phyloP scores from a whole-genome alignment of 2,888 invertebrate species.

The Drosophila barbarae region DNA sequence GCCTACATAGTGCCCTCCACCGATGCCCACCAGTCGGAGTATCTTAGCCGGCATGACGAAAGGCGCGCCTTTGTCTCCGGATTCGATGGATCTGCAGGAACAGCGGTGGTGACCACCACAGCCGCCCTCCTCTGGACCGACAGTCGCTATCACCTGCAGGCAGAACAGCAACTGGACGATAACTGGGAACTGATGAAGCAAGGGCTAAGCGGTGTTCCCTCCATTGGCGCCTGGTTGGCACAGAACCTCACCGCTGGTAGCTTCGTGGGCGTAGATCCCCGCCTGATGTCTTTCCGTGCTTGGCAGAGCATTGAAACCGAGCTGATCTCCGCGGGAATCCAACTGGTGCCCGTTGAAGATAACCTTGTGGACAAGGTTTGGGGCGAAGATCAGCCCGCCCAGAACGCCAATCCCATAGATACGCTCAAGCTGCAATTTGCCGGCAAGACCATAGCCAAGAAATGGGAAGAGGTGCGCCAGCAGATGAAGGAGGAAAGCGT shows the following conservation, averaged over 20 bases:
- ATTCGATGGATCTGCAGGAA: constrained; percentile 91
- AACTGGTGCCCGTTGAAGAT: constrained; percentile 83
- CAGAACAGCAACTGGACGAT: constrained; percentile 88
- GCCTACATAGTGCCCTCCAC: constrained; percentile 82
- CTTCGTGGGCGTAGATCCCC: constrained; percentile 87
- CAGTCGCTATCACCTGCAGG: constrained; percentile 96
- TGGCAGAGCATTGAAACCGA: constrained; percentile 83
- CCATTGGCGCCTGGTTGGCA: constrained; percentile 84
- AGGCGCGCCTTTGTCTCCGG: constrained; percentile 91
- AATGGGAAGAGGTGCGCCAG: constrained; percentile 83
- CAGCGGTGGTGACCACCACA: constrained; percentile 89
- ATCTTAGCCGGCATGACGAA: constrained; percentile 91
- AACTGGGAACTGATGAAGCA: constrained; percentile 96
- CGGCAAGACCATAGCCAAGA: constrained; percentile 84
- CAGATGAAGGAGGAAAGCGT: constrained; percentile 85
- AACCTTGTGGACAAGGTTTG: constrained; percentile 90
- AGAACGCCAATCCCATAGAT: constrained; percentile 81
- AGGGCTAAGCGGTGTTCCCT: constrained; percentile 81
- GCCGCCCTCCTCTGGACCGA: constrained; percentile 97
- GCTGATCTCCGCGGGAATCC: constrained; percentile 82
- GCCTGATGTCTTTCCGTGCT: constrained; percentile 82
- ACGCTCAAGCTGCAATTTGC: constrained; percentile 81
- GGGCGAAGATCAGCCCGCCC: constrained; percentile 81
- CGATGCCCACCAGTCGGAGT: constrained; percentile 84
- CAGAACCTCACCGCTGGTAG: constrained; percentile 83